Base-by-base conservation (phyloP, 2,797 vertebrate genomes). In the Choloepus didactylus region DNA sequence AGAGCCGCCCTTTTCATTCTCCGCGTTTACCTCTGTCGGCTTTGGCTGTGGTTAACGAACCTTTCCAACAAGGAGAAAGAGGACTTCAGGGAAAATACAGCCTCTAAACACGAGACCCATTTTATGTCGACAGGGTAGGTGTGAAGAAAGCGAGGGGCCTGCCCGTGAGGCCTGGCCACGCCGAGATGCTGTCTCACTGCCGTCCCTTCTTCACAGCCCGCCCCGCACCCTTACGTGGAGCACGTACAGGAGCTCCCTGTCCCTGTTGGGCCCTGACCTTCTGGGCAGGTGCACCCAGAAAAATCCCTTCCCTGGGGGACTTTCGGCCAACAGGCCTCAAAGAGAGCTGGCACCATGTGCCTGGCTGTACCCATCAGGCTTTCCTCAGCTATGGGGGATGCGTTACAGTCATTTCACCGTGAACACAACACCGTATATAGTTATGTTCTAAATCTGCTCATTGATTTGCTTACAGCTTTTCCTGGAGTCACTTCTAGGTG, bases 61-160 rank as follows among this genome's bases (percentile, higher is more conserved):
- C 89, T 80, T 41, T 41, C 89, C 92, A 54, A 35, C 27, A 44
- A 91, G 44, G 56, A 72, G 31, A 31, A 66, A 84, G 59, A 64
- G 56, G 75, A 84, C 59, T 89, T 79, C 21, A 5, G 75, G 38
- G 9, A 18, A 69, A 29, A 86, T 23, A 19, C 2, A 73, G 38
- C 41, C 69, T 91, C 49, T n/a, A 92, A 46, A 62, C n/a, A 27
- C 2, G 25, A 54, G 41, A 56, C 38, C 23, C 23, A 59, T 72
- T 59, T 77, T 38, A 56, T 66, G 75, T 49, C 64, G 82, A 91
- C 72, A 62, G 87, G 69, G 35, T 4, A 51, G 10, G 6, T 35
- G 41, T 16, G 29, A 62, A 70, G 79, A 67, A 67, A 5, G 15
- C 54, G 44, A 9, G n/a, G 60, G n/a, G 9, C 44, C 73, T 31